These are phyloP conservation scores for Dascyllus trimaculatus DNA, from an alignment of 2,113 vertebrate genomes.

Conservation along the genomic window DNA sequence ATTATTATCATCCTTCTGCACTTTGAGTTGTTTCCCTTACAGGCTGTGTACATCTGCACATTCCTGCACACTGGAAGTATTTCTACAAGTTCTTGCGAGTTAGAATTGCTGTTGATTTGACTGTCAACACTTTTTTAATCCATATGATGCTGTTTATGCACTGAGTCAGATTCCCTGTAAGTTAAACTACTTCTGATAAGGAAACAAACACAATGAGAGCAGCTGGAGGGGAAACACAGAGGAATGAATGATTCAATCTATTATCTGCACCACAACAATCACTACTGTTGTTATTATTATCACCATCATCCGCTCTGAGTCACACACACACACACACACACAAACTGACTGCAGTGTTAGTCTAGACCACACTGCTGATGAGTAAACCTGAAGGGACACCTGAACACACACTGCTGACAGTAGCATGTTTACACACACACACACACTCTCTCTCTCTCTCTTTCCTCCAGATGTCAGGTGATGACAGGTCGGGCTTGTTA, in stretches of 20 bases:
- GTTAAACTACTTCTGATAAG: background rate
- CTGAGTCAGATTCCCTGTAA: no score
- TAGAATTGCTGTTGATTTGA: no score
- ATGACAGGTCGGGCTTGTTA: slow-evolving; percentile 69
- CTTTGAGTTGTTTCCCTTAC: no score
- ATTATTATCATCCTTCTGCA: no score
- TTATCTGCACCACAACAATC: slow-evolving; percentile 53
- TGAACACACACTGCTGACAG: slow-evolving; percentile 25
- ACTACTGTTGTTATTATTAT: slow-evolving; percentile 37
- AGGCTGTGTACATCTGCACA: no score
- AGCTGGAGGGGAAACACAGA: slow-evolving; percentile 22
- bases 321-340: background rate
- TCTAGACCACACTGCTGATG: slow-evolving; percentile 49
- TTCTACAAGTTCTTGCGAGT: no score
- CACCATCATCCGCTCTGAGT: slow-evolving; percentile 58
- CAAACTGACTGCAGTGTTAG: slow-evolving; percentile 14
- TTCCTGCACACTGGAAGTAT: no score
- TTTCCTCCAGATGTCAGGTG: slow-evolving; percentile 55
- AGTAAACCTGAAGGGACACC: slow-evolving; percentile 37
- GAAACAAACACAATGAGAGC: slow-evolving; percentile 31
- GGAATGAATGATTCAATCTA: slow-evolving; percentile 61
- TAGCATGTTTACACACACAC: background rate
- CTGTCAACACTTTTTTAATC: no score
- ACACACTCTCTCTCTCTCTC: background rate
- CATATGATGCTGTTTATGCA: no score